Evolutionary conservation across 2,113 vertebrate genomes (phyloP), one percentile per base, ranked within the genome.

Genomic region (Camelus bactrianus): DNA sequence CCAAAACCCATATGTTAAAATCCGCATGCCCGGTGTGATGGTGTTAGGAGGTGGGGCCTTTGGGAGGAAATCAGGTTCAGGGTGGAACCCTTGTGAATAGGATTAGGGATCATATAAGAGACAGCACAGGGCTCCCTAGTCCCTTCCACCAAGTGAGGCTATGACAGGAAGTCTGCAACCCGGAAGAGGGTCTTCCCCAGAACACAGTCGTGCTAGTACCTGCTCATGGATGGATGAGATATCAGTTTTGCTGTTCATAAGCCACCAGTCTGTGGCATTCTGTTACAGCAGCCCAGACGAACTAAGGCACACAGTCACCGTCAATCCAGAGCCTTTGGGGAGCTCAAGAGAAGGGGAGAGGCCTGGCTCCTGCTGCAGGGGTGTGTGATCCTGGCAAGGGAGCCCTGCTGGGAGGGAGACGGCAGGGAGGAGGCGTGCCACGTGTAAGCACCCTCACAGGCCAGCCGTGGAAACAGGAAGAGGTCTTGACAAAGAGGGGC

Each of bases 371-470:
- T 32, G 69, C 38, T 42, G 15, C 12, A 35, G 20, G 8, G 38
- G 2, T 2, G 4, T 2, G 9, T 13, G 6, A 77, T 0, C 3
- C 22, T 0, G 20, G 52, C 20, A n/a, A 4, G 32, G 38, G 46
- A 79, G 54, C 6, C 17, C 32, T 48, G 67, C 12, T 10, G 38
- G 58, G 80, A 13, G 8, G 13, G 38, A 35, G 8, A 20, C 9
- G 4, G 35, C 20, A 6, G 15, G 5, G 2, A 56, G 42, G 20
- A 6, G n/a, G 14, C 26, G 9, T 0, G 2, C 8, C 72, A 48
- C 17, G 10, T 35, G 26, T 42, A 42, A 62, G 28, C 60, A 8
- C 22, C 35, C 52, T 83, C 64, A 48, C 28, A 32, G 82, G 5
- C 30, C 15, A 77, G 12, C 54, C 19, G 22, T 2, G 5, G 58